Evolutionary conservation across 2,113 vertebrate genomes (phyloP).

Genomic region (Lepus europaeus): DNA sequence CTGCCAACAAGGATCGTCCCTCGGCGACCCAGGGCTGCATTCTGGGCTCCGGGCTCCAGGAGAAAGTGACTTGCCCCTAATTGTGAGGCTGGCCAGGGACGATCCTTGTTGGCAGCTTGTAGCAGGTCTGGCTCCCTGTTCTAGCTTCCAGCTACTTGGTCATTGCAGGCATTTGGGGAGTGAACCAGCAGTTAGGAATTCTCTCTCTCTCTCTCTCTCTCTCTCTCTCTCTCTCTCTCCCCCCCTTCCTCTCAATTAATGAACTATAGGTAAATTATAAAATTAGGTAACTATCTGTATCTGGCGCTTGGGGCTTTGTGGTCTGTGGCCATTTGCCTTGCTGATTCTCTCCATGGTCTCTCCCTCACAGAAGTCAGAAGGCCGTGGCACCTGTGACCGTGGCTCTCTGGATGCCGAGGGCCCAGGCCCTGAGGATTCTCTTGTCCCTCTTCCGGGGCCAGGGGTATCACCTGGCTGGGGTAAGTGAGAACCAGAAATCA

Average conservation of each 20-base stretch:
- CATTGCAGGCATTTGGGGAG: too few relatives aligned
- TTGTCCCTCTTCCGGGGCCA: neutral
- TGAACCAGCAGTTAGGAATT: too few relatives aligned
- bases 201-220: too few relatives aligned
- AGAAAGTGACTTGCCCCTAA: neutral
- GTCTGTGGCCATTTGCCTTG: neutral
- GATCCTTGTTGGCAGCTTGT: neutral
- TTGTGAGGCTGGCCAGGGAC: neutral
- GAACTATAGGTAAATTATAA: too few relatives aligned
- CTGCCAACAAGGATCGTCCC: neutral
- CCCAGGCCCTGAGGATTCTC: neutral
- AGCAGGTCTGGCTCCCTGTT: too few relatives aligned
- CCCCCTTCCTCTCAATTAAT: too few relatives aligned
- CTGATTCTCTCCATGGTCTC: neutral
- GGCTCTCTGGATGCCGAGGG: neutral
- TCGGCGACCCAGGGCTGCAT: neutral
- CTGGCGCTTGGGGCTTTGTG: neutral
- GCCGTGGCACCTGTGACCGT: neutral
- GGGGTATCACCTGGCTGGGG: accelerated
- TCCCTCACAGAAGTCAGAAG: neutral
- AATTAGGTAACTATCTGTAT: too few relatives aligned
- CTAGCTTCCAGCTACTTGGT: too few relatives aligned
- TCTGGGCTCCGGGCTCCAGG: neutral
- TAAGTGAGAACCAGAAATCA: neutral
- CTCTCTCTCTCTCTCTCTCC: too few relatives aligned